phyloP scores from a whole-genome alignment of 2,113 vertebrate species.

The Podarcis cretensis region DNA sequence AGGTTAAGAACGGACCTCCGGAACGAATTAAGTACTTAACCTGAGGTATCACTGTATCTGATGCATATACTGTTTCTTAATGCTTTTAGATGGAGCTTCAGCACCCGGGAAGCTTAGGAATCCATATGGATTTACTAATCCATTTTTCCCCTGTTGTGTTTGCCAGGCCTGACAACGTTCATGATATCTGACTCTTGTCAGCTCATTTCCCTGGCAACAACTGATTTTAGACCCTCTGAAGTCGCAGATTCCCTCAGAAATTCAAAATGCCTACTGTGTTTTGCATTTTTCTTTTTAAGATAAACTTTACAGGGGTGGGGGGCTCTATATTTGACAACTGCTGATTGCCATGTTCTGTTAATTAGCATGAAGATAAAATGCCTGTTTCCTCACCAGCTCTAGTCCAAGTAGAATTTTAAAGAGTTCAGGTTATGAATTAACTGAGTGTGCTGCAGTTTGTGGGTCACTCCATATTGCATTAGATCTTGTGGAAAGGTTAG shows the following conservation, averaged over 20 bases:
- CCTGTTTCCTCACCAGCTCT: background rate
- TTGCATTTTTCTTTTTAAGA: background rate
- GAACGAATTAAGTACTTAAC: too few relatives aligned
- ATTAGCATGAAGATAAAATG: background rate
- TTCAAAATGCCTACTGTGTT: background rate
- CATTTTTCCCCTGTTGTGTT: background rate
- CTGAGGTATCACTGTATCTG: background rate
- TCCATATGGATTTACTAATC: background rate
- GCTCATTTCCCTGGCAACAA: background rate
- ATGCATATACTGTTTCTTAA: background rate
- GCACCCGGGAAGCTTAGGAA: background rate
- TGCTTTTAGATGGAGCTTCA: background rate
- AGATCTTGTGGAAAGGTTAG: background rate
- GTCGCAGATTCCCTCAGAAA: background rate
- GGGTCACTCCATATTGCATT: background rate
- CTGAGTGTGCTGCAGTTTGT: background rate
- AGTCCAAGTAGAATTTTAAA: background rate
- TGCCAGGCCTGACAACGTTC: background rate
- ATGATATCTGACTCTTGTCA: background rate
- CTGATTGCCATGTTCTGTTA: background rate
- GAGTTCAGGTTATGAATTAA: background rate
- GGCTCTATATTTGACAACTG: background rate
- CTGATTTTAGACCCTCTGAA: background rate
- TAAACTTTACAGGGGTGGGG: background rate
- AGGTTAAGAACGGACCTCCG: too few relatives aligned